Evolutionary conservation across 1,140 invertebrate species (phyloP).

Genomic region (Aleiodes sp.): DNA sequence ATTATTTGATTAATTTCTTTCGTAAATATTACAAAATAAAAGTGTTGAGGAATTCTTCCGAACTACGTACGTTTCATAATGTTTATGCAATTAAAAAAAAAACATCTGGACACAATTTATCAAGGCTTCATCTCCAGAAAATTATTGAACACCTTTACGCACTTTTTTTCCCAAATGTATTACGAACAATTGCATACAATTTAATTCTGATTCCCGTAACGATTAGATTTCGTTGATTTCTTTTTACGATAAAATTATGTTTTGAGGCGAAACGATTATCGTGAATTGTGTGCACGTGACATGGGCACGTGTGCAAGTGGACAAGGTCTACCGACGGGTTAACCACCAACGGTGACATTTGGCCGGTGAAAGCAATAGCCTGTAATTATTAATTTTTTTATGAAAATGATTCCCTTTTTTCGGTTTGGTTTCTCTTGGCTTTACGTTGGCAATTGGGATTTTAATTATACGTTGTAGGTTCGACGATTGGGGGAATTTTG

Average conservation of each 20-base stretch:
- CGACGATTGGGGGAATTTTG: too few relatives aligned
- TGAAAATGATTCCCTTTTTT: not conserved
- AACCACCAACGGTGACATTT: slow-evolving; percentile 37
- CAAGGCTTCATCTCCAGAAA: not conserved
- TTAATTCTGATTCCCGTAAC: too few relatives aligned
- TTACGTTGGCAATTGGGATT: not conserved
- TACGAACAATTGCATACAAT: too few relatives aligned
- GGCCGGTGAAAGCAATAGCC: slow-evolving; percentile 35
- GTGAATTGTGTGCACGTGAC: not conserved
- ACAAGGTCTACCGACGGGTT: not conserved
- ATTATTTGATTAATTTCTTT: too few relatives aligned
- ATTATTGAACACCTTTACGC: not conserved
- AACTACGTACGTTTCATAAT: slow-evolving; percentile 26
- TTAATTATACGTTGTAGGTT: not conserved
- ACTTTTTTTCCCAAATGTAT: not conserved
- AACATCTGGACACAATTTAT: not conserved
- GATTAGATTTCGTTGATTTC: slow-evolving; percentile 53
- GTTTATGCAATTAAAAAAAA: too few relatives aligned
- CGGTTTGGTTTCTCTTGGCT: too few relatives aligned
- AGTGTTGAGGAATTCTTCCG: too few relatives aligned
- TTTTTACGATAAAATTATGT: slow-evolving; percentile 44
- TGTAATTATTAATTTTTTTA: slow-evolving; percentile 29
- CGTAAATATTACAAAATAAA: too few relatives aligned
- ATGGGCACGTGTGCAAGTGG: not conserved
- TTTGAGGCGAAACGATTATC: too few relatives aligned